Conservation (phyloP, 2,888 invertebrate genomes). For the Philaethria dido region DNA sequence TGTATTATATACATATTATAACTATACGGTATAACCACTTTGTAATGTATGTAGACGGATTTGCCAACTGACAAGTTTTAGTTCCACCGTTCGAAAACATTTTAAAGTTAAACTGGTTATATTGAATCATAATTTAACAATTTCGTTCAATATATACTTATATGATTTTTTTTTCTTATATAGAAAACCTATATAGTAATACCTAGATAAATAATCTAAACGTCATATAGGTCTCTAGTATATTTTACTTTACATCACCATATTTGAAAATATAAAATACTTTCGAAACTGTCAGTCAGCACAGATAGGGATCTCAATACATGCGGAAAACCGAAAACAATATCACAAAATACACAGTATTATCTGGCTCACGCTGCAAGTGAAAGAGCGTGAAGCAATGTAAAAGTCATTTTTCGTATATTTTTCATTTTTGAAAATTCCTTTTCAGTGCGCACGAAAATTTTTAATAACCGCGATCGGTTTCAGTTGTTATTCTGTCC, state of each 20-base stretch:
- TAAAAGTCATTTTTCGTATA: conserved; percentile 1
- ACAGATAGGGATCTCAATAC: background rate
- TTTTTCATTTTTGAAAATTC: conserved; percentile 11
- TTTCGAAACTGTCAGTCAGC: background rate
- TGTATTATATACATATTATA: no score
- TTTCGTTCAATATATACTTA: background rate
- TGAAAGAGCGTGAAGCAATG: conserved; percentile 13
- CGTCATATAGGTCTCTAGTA: no score
- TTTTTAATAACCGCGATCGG: conserved; percentile 12
- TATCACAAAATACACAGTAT: background rate
- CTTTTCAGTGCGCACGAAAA: background rate
- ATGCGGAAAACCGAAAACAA: background rate
- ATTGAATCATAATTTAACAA: background rate
- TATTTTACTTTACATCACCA: no score
- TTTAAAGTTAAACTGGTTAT: background rate
- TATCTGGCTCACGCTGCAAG: background rate
- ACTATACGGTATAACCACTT: no score
- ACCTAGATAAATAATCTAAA: no score
- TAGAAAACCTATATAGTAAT: background rate
- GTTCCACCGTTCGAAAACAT: background rate
- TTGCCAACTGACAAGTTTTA: background rate
- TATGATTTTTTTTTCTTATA: background rate
- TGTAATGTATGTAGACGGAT: background rate
- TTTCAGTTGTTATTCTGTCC: background rate
- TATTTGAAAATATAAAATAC: background rate